A percentile compares a stretch with the other conserved stretches of the same genome.
Evolutionary conservation across 1,140 invertebrate genomes (phyloP).

Genomic region (Littorina saxatilis): DNA sequence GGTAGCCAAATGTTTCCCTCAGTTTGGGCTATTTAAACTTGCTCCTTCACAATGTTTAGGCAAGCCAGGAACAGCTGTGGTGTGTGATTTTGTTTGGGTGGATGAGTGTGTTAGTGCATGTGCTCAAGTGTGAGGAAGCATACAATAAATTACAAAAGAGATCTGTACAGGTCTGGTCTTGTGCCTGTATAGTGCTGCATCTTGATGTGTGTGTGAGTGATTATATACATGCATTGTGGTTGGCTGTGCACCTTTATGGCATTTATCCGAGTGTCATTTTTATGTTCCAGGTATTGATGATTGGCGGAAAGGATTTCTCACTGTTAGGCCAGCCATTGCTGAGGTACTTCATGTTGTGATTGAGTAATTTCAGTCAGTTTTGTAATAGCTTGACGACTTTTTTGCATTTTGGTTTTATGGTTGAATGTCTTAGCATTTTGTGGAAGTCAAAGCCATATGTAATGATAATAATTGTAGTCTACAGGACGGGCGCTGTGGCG

Average conservation of each 20-base stretch:
- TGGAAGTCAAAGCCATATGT: no score
- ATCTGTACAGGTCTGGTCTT: not conserved
- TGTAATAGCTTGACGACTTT: no score
- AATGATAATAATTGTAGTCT: no score
- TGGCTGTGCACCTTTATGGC: not conserved
- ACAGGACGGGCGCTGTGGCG: no score
- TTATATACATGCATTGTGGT: not conserved
- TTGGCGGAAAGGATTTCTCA: constrained; percentile 90
- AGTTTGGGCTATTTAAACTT: no score
- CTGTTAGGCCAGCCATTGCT: constrained; percentile 89
- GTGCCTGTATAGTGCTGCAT: no score
- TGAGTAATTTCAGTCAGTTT: no score
- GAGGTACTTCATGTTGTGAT: constrained; percentile 75
- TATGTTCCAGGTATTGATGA: constrained; percentile 81
- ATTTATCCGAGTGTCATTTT: not conserved
- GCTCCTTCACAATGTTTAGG: no score
- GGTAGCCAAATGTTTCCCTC: no score
- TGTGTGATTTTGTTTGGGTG: not conserved
- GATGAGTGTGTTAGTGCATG: not conserved
- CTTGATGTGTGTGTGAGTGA: not conserved
- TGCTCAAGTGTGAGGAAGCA: not conserved
- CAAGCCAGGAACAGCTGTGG: not conserved
- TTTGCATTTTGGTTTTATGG: no score
- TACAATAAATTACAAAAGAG: not conserved
- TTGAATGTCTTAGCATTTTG: no score